Conservation (phyloP, 2,113 vertebrate species). For the Osmerus mordax region DNA sequence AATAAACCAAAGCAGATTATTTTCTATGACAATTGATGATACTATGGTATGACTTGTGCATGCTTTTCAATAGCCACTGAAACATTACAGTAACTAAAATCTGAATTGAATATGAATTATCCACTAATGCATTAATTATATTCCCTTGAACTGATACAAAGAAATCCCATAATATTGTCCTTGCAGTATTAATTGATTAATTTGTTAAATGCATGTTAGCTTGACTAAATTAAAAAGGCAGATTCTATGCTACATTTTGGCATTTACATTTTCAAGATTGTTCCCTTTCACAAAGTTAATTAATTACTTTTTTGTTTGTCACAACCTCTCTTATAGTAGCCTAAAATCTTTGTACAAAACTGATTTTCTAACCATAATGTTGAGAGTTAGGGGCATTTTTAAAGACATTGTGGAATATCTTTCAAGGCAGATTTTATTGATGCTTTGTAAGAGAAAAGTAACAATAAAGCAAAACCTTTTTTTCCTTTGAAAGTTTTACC, state of each 20-base stretch:
- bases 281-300: constrained; percentile 22
- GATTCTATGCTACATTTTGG: constrained; percentile 8
- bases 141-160: constrained; percentile 14
- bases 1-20: constrained; percentile 23
- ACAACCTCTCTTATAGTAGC: constrained; percentile 51
- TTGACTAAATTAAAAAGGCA: constrained; percentile 9
- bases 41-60: constrained; percentile 50
- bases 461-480: constrained; percentile 45
- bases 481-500: constrained; percentile 36
- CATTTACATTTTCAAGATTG: constrained; percentile 20
- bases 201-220: constrained; percentile 6
- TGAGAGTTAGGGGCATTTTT: constrained; percentile 48
- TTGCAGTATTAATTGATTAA: neutral
- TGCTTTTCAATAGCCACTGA: constrained; percentile 54
- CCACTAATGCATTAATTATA: constrained; percentile 28
- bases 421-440: constrained; percentile 62
- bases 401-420: constrained; percentile 46
- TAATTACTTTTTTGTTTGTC: constrained; percentile 40
- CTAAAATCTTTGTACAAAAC: constrained; percentile 62
- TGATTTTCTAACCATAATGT: constrained; percentile 58
- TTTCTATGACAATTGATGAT: constrained; percentile 34
- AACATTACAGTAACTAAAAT: constrained; percentile 44
- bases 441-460: constrained; percentile 61
- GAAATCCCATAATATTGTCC: neutral
- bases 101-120: constrained; percentile 23